Evolutionary conservation across 1,140 invertebrate species (phyloP).

Genomic region (Schlechtendalia chinensis): DNA sequence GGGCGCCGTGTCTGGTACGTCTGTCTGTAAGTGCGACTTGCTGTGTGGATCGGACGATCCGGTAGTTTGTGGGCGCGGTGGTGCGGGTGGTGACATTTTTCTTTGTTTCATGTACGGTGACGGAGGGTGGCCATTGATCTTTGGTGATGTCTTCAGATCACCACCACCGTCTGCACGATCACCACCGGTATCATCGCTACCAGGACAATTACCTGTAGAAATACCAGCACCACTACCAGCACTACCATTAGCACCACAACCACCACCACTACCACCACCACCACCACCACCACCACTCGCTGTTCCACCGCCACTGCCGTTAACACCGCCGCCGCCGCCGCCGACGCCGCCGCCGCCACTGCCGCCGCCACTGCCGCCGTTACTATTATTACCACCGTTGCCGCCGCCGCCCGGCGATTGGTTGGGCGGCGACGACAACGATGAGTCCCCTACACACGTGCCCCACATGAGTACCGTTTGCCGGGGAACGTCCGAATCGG

Average conservation of each 20-base stretch:
- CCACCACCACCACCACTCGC: not conserved
- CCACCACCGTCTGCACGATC: not conserved
- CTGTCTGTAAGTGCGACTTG: conserved; percentile 64
- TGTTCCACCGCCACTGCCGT: conserved; percentile 3
- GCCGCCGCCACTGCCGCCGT: not conserved
- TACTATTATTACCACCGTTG: not conserved
- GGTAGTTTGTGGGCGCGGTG: conserved; percentile 21
- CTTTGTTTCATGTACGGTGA: conserved; percentile 51
- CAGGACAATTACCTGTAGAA: not conserved
- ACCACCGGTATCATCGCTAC: not conserved
- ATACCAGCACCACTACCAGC: conserved; percentile 39
- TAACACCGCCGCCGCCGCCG: too few species aligned
- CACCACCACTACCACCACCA: not conserved
- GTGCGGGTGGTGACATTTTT: conserved; percentile 52
- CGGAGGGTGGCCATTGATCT: conserved; percentile 51
- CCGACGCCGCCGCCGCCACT: conserved; percentile 23
- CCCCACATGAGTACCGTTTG: conserved; percentile 87
- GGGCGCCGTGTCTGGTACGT: conserved; percentile 55
- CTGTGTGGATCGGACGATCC: conserved; percentile 58
- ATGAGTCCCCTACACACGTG: conserved; percentile 40
- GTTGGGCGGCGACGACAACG: conserved; percentile 57
- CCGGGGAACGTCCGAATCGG: conserved; percentile 64
- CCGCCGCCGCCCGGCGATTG: conserved; percentile 54
- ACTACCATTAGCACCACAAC: not conserved
- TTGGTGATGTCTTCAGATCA: conserved; percentile 51